Percentiles rank a stretch among this genome's conserved stretches.
phyloP scores from a whole-genome alignment of 2,113 vertebrate genomes.

The Trinectes maculatus region DNA sequence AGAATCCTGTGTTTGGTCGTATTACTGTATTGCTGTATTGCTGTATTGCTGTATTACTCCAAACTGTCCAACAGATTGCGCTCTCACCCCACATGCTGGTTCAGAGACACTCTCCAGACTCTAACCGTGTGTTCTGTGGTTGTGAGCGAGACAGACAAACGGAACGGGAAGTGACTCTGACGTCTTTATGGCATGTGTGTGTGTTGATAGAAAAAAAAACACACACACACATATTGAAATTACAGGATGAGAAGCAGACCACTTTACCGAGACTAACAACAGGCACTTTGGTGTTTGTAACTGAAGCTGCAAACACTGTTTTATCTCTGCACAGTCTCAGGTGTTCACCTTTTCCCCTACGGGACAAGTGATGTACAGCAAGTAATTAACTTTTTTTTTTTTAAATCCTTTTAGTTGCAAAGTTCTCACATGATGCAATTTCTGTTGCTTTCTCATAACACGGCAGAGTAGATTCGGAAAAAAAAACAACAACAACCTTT shows the following conservation, averaged over 20 bases:
- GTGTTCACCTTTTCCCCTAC: neutral
- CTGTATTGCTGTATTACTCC: slow-evolving; percentile 51
- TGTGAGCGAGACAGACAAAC: slow-evolving; percentile 16
- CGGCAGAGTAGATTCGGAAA: slow-evolving; percentile 25
- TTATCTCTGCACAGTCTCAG: neutral
- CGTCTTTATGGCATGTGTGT: slow-evolving; percentile 15
- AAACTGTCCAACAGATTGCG: slow-evolving; percentile 64
- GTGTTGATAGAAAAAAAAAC: neutral
- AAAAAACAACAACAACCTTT: slow-evolving; percentile 49
- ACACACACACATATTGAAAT: too few relatives aligned
- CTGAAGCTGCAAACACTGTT: slow-evolving; percentile 20
- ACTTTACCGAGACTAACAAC: neutral
- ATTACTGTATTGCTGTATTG: too few relatives aligned
- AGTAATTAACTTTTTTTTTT: slow-evolving; percentile 16
- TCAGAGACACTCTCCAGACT: too few relatives aligned
- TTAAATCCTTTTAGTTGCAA: slow-evolving; percentile 2
- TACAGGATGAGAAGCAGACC: slow-evolving; percentile 29
- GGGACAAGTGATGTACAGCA: slow-evolving; percentile 34
- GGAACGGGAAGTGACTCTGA: slow-evolving; percentile 43
- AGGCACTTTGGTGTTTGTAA: slow-evolving; percentile 18
- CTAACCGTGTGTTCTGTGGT: slow-evolving; percentile 37
- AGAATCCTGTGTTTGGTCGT: too few relatives aligned
- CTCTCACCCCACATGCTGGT: slow-evolving; percentile 26
- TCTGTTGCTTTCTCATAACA: slow-evolving; percentile 15
- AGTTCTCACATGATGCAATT: slow-evolving; percentile 29